Conservation (phyloP, 2,888 invertebrate species). For the Tenthredo scrophulariae region DNA sequence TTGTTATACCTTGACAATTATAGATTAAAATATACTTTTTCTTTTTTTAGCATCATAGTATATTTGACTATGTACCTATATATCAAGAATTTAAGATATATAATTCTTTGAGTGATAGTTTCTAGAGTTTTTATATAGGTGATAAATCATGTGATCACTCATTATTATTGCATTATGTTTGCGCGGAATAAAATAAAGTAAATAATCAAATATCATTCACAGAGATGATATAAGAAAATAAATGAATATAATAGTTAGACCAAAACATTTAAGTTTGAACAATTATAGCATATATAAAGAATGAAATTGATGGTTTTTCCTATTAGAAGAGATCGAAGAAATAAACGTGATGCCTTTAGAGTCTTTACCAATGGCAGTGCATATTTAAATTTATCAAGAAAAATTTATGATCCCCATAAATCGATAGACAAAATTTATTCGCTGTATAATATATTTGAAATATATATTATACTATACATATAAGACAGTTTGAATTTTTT, state of each 20-base stretch:
- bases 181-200: background rate
- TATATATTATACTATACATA: background rate
- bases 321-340: background rate
- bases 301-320: background rate
- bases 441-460: background rate
- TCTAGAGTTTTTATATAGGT: background rate
- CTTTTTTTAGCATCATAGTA: background rate
- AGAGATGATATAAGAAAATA: background rate
- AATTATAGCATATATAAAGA: background rate
- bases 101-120: conserved; percentile 16
- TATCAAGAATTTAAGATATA: conserved; percentile 17
- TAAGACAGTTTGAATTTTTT: background rate
- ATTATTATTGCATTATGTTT: background rate
- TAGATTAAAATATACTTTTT: conserved; percentile 43
- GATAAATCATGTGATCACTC: background rate
- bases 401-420: conserved; percentile 17
- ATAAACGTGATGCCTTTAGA: background rate
- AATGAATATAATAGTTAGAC: background rate
- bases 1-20: conserved; percentile 16
- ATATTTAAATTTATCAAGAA: conserved; percentile 12
- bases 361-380: conserved; percentile 1
- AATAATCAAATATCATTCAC: background rate
- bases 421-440: background rate
- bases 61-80: background rate
- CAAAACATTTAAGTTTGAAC: background rate